Evolutionary conservation across 2,888 invertebrate genomes (phyloP).

Genomic region (Taenaris catops): DNA sequence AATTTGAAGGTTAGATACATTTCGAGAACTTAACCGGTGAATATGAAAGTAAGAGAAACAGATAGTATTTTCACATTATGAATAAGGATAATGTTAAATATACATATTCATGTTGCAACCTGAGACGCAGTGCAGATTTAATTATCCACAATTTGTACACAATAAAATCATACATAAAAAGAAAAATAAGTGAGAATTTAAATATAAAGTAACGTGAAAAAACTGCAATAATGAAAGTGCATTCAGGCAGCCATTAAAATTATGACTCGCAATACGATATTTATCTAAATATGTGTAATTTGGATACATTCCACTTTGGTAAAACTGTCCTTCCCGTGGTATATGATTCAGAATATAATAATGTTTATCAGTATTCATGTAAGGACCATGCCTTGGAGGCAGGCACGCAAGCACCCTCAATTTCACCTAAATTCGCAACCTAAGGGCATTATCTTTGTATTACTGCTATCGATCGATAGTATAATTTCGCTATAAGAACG

Average conservation of each 20-base stretch:
- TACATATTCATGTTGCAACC: too few species aligned
- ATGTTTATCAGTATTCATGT: constrained; percentile 55
- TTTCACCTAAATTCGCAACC: constrained; percentile 73
- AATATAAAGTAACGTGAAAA: too few species aligned
- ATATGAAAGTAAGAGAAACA: too few species aligned
- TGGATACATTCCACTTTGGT: constrained; percentile 18
- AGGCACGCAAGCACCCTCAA: constrained; percentile 64
- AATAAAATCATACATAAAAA: too few species aligned
- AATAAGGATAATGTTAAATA: too few species aligned
- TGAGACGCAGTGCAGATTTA: too few species aligned
- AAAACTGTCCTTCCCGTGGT: constrained; percentile 44
- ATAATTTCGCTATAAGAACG: constrained; percentile 59
- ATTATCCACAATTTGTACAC: too few species aligned
- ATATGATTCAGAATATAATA: constrained; percentile 57
- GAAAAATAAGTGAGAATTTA: too few species aligned
- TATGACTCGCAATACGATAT: constrained; percentile 4
- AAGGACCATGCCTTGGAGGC: constrained; percentile 52
- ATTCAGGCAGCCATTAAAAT: constrained; percentile 4
- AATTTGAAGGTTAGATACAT: too few species aligned
- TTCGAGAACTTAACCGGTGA: too few species aligned
- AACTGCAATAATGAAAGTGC: too few species aligned
- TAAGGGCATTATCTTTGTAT: constrained; percentile 60
- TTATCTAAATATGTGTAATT: constrained; percentile 17
- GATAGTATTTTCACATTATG: too few species aligned
- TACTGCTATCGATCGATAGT: constrained; percentile 72